A percentile compares a stretch with the other conserved stretches of the same genome.
Evolutionary conservation across 2,888 invertebrate species (phyloP).

Genomic region (Tachina grossa): DNA sequence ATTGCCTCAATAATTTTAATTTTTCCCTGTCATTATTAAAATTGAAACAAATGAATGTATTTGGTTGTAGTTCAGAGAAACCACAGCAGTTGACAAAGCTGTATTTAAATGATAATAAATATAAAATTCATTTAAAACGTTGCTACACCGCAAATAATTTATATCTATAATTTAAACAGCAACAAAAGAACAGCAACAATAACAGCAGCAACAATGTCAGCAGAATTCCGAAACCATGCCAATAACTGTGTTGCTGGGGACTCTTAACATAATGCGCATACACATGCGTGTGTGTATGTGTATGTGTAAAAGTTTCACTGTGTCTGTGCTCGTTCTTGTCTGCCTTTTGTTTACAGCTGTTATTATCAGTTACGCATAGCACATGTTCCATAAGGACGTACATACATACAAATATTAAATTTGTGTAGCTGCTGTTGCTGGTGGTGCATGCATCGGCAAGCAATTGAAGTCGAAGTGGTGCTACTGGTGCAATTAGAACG

Average conservation of each 20-base stretch:
- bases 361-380: slow-evolving; percentile 65
- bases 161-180: slow-evolving; percentile 22
- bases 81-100: slow-evolving; percentile 43
- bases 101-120: slow-evolving; percentile 61
- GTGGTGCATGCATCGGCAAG: slow-evolving; percentile 31
- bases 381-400: slow-evolving; percentile 50
- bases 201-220: background rate
- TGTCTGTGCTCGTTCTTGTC: background rate
- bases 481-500: background rate
- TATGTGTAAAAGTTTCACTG: background rate
- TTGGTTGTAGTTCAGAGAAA: slow-evolving; percentile 10
- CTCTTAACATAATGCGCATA: background rate
- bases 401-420: slow-evolving; percentile 17
- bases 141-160: slow-evolving; percentile 33
- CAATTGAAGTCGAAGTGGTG: slow-evolving; percentile 4
- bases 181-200: slow-evolving; percentile 2
- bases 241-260: background rate
- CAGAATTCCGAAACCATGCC: slow-evolving; percentile 22
- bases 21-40: background rate
- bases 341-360: slow-evolving; percentile 61
- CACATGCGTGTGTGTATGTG: background rate
- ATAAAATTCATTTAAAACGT: slow-evolving; percentile 52
- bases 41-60: slow-evolving; percentile 11
- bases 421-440: slow-evolving; percentile 21
- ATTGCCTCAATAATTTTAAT: slow-evolving; percentile 34